Evolutionary conservation across 2,888 invertebrate genomes (phyloP).

Genomic region (Athalia rosae): DNA sequence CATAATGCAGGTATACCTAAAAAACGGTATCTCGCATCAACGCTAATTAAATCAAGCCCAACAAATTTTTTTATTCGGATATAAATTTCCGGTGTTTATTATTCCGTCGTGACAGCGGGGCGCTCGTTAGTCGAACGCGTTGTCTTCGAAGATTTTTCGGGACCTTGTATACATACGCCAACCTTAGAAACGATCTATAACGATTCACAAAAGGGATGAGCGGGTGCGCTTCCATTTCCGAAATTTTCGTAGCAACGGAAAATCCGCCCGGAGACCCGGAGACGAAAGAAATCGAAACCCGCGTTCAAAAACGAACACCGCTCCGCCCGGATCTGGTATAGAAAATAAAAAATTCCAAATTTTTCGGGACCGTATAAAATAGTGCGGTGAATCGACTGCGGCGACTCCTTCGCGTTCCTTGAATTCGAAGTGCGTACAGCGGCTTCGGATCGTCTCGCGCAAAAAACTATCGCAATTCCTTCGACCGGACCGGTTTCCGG

Average conservation of each 20-base stretch:
- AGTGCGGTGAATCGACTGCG: too few species aligned
- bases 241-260: not conserved
- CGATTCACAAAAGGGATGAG: not conserved
- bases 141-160: conserved; percentile 23
- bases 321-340: too few species aligned
- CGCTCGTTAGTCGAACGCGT: conserved; percentile 59
- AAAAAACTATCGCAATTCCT: too few species aligned
- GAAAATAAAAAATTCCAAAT: too few species aligned
- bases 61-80: conserved; percentile 58
- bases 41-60: conserved; percentile 58
- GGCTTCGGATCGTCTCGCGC: too few species aligned
- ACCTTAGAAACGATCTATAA: not conserved
- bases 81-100: conserved; percentile 59
- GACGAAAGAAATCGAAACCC: not conserved
- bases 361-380: too few species aligned
- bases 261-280: not conserved
- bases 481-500: too few species aligned
- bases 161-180: too few species aligned
- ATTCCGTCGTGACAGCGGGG: conserved; percentile 58
- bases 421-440: too few species aligned
- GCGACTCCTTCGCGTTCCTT: too few species aligned
- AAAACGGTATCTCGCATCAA: conserved; percentile 43
- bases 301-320: too few species aligned
- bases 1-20: not conserved
- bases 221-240: not conserved